A percentile compares a stretch with the other conserved stretches of the same genome.
Evolutionary conservation across 2,797 vertebrate species (phyloP).

Genomic region (Phaenicophaeus curvirostris): DNA sequence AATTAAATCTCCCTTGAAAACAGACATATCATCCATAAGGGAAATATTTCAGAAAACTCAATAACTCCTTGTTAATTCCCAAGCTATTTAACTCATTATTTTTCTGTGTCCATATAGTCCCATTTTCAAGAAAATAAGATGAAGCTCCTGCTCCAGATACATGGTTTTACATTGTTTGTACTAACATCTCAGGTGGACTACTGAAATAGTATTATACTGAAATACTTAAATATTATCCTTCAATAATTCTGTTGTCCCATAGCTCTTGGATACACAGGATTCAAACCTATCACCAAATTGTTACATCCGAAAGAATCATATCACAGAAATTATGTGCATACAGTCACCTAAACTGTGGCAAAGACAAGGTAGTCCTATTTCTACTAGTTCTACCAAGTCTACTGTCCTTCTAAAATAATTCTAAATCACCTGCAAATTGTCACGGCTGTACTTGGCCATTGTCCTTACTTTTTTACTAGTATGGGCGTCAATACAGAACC

Average conservation of each 20-base stretch:
- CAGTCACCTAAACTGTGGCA: not conserved
- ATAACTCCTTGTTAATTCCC: not conserved
- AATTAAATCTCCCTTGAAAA: not conserved
- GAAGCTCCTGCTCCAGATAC: not conserved
- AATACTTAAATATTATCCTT: not conserved
- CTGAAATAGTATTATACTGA: too few relatives aligned
- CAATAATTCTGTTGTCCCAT: not conserved
- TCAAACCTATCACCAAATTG: not conserved
- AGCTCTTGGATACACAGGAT: not conserved
- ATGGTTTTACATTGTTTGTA: not conserved
- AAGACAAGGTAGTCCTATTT: not conserved
- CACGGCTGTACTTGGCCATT: not conserved
- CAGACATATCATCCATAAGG: not conserved
- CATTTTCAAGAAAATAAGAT: not conserved
- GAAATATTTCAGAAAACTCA: not conserved
- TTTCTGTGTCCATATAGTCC: not conserved
- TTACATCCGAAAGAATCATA: not conserved
- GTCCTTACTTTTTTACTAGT: not conserved
- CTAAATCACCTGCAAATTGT: not conserved
- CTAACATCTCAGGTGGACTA: not conserved
- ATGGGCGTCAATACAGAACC: not conserved
- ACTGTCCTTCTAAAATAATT: not conserved
- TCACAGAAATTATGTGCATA: accelerated
- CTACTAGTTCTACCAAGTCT: not conserved
- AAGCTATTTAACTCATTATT: not conserved